Evolutionary conservation across 1,140 invertebrate species (phyloP).

Genomic region (Drosophila sucinea): DNA sequence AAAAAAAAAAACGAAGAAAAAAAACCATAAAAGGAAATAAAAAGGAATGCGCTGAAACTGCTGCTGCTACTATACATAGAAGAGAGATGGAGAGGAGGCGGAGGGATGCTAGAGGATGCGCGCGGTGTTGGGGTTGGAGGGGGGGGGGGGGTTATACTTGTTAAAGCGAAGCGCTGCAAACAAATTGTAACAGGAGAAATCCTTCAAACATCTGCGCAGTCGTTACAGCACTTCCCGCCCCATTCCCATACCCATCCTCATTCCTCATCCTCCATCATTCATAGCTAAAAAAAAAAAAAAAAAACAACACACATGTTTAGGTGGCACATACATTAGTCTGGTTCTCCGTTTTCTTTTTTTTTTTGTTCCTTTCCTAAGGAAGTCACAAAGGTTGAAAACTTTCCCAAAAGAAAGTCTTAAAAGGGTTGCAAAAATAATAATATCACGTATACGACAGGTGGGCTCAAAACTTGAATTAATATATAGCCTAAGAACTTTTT

Average conservation of each 20-base stretch:
- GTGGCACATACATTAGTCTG: slow-evolving; percentile 6
- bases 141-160: slow-evolving; percentile 32
- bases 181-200: slow-evolving; percentile 74
- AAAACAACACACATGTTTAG: slow-evolving; percentile 13
- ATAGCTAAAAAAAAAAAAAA: slow-evolving; percentile 12
- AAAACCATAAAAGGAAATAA: slow-evolving; percentile 66
- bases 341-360: background rate
- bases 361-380: background rate
- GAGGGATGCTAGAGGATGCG: slow-evolving; percentile 19
- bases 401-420: background rate
- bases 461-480: too few relatives aligned
- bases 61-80: background rate
- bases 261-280: background rate
- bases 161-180: slow-evolving; percentile 57
- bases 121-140: background rate
- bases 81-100: background rate
- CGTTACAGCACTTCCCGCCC: background rate
- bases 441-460: too few relatives aligned
- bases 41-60: slow-evolving; percentile 42
- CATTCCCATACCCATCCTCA: slow-evolving; percentile 7
- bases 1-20: slow-evolving; percentile 59
- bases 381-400: slow-evolving; percentile 8
- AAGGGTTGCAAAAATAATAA: background rate
- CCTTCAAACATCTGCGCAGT: slow-evolving; percentile 73
- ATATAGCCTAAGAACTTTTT: too few relatives aligned